Evolutionary conservation across 2,888 invertebrate species (phyloP).

Genomic region (Lagria hirta): DNA sequence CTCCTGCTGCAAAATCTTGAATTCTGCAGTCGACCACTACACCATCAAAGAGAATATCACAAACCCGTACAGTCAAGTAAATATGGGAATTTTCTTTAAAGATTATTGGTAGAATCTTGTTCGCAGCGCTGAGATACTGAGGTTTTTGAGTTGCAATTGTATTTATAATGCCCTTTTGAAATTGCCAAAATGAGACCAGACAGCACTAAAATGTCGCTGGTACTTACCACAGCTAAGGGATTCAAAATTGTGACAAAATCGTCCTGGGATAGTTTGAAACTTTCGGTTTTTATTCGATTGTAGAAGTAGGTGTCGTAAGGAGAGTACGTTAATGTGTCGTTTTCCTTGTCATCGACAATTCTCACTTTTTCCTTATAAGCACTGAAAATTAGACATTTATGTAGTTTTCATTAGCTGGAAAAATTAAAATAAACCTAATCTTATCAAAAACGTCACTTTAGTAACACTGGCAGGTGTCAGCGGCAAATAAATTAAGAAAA

Average conservation of each 20-base stretch:
- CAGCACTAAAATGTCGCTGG: too few relatives aligned
- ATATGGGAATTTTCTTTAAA: conserved; percentile 67
- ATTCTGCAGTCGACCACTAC: conserved; percentile 70
- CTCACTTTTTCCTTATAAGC: conserved; percentile 83
- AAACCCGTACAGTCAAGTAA: conserved; percentile 65
- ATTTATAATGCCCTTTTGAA: conserved; percentile 58
- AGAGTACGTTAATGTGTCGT: conserved; percentile 73
- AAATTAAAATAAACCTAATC: too few relatives aligned
- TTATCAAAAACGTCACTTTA: too few relatives aligned
- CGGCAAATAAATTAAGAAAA: too few relatives aligned
- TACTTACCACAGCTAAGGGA: conserved; percentile 67
- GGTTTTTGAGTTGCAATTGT: conserved; percentile 65
- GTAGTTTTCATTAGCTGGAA: too few relatives aligned
- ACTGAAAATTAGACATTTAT: too few relatives aligned
- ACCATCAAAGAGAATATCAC: conserved; percentile 76
- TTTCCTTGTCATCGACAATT: conserved; percentile 67
- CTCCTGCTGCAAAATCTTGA: conserved; percentile 74
- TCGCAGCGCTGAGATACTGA: conserved; percentile 65
- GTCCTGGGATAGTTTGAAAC: conserved; percentile 70
- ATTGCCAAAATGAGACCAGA: conserved; percentile 1
- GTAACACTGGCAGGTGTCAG: too few relatives aligned
- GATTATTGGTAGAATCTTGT: conserved; percentile 70
- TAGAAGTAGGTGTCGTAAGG: conserved; percentile 69
- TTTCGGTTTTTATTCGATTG: conserved; percentile 65
- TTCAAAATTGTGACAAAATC: conserved; percentile 72